Conservation (phyloP, 2,113 vertebrate genomes). For the Campylomormyrus tamandua region DNA sequence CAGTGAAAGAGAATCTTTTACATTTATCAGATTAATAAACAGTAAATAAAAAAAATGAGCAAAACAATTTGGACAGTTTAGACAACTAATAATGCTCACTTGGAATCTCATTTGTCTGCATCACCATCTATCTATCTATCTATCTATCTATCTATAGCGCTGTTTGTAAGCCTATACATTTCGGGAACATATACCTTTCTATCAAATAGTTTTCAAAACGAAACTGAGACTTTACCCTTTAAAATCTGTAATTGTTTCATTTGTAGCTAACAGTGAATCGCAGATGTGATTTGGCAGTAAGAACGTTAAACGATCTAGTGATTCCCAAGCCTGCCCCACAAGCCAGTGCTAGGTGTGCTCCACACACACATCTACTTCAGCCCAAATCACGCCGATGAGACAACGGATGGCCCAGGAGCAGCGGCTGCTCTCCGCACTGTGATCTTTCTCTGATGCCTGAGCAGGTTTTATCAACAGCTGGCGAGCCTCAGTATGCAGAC, state of each 20-base stretch:
- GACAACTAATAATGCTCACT: neutral
- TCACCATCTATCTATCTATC: neutral
- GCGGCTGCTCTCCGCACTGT: conserved; percentile 46
- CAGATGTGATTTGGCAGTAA: conserved; percentile 50
- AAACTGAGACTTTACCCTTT: conserved; percentile 16
- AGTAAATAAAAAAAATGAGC: neutral
- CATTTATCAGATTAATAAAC: neutral
- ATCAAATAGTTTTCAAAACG: conserved; percentile 42
- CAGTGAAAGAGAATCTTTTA: neutral
- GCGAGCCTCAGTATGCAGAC: neutral
- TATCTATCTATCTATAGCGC: too few species aligned
- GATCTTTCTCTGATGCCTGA: neutral
- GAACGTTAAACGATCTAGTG: conserved; percentile 56
- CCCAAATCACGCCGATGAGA: conserved; percentile 51
- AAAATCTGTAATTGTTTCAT: conserved; percentile 49
- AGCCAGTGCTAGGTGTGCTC: conserved; percentile 70
- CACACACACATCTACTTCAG: conserved; percentile 73
- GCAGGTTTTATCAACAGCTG: conserved; percentile 17
- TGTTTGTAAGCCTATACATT: conserved; percentile 33
- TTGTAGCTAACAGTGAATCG: conserved; percentile 30
- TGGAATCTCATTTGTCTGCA: neutral
- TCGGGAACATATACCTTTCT: conserved; percentile 47
- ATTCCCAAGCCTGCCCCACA: conserved; percentile 56
- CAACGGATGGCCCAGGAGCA: conserved; percentile 56
- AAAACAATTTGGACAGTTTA: neutral